These are phyloP conservation scores for Atta cephalotes DNA, from an alignment of 1,140 invertebrate genomes.

Conservation along the genomic window DNA sequence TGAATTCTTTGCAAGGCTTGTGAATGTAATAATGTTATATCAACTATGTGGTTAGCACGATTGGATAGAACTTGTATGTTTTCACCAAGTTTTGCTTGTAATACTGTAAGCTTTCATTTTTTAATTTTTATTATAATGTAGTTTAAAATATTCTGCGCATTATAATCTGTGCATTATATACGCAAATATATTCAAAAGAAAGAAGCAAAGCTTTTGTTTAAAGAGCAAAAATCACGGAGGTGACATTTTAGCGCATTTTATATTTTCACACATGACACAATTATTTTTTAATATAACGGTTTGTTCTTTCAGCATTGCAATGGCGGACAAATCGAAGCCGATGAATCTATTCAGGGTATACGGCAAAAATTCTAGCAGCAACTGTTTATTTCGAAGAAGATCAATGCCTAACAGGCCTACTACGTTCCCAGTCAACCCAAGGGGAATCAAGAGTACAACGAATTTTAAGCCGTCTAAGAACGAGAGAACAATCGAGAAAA, in stretches of 20 bases:
- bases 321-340: conserved; percentile 73
- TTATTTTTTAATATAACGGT: neutral
- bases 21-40: neutral
- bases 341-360: conserved; percentile 80
- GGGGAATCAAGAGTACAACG: conserved; percentile 82
- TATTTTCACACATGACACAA: too few species aligned
- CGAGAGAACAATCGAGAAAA: conserved; percentile 79
- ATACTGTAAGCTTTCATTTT: neutral
- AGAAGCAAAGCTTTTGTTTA: neutral
- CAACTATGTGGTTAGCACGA: neutral
- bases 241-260: neutral
- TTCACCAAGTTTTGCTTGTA: neutral
- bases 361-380: conserved; percentile 72
- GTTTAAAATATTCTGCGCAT: neutral
- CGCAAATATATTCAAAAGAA: neutral
- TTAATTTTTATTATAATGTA: neutral
- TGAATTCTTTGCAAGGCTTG: neutral
- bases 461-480: conserved; percentile 82
- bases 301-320: conserved; percentile 72
- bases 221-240: neutral
- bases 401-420: conserved; percentile 78
- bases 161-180: neutral
- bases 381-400: conserved; percentile 76
- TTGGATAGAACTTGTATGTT: conserved; percentile 6
- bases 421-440: conserved; percentile 69